phyloP scores from a whole-genome alignment of 2,797 vertebrate species.

The Coreius guichenoti region DNA sequence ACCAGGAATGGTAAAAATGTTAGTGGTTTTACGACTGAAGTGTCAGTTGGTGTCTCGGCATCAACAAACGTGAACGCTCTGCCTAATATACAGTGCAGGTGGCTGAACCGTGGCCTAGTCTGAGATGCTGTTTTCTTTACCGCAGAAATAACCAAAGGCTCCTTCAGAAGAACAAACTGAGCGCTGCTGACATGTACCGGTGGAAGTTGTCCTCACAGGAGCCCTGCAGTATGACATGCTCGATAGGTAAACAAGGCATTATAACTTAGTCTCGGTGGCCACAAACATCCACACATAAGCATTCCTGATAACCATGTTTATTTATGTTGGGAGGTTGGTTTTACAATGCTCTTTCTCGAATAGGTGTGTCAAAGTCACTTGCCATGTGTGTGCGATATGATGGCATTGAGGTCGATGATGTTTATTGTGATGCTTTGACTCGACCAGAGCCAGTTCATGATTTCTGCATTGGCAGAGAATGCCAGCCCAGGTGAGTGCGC shows the following conservation, averaged over 20 bases:
- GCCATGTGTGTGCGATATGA: conserved; percentile 96
- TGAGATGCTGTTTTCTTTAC: conserved; percentile 33
- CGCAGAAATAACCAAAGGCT: conserved; percentile 88
- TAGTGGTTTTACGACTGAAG: conserved; percentile 37
- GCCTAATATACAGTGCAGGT: conserved; percentile 38
- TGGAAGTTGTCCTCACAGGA: conserved; percentile 98
- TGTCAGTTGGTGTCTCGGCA: conserved; percentile 33
- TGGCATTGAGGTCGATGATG: conserved; percentile 92
- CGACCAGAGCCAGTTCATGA: conserved; percentile 95
- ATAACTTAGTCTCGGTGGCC: background rate
- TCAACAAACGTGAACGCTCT: conserved; percentile 34
- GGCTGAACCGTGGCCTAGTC: background rate
- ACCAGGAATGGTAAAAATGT: conserved; percentile 52
- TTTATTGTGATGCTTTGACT: conserved; percentile 93
- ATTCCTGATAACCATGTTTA: background rate
- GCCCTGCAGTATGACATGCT: conserved; percentile 97
- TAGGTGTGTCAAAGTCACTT: conserved; percentile 92
- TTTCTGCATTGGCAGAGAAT: conserved; percentile 96
- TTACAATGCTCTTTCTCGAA: conserved; percentile 24
- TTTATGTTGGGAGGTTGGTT: background rate
- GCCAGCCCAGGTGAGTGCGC: conserved; percentile 88
- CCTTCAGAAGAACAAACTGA: conserved; percentile 90
- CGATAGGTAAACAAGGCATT: conserved; percentile 82
- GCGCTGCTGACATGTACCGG: conserved; percentile 96
- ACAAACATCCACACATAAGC: background rate